Evolutionary conservation across 2,113 vertebrate genomes (phyloP).

Genomic region (Rhinopomastus cyanomelas): DNA sequence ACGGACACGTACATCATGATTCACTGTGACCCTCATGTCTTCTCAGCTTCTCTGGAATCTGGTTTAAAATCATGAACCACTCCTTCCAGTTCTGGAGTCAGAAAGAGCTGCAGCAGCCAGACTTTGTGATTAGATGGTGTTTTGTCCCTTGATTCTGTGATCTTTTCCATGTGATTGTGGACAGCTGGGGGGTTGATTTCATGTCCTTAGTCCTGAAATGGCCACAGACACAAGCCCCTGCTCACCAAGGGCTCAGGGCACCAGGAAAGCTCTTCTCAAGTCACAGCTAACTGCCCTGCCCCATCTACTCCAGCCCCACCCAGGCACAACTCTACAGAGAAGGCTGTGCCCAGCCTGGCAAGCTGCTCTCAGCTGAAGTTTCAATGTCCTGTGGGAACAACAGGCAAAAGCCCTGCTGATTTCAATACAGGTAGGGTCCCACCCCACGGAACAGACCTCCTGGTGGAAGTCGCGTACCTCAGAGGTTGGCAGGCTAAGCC

Average conservation of each 20-base stretch:
- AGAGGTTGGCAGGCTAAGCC: not conserved
- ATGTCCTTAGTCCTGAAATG: not conserved
- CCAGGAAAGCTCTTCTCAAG: not conserved
- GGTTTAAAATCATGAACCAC: not conserved
- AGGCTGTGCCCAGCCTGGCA: not conserved
- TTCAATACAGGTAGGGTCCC: slow-evolving; percentile 50
- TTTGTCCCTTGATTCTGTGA: not conserved
- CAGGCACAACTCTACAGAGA: slow-evolving; percentile 8
- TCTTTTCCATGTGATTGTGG: not conserved
- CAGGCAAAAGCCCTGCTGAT: slow-evolving; percentile 36
- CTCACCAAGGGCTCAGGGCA: not conserved
- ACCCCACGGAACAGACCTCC: not conserved
- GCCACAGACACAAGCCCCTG: not conserved
- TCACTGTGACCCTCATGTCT: not conserved
- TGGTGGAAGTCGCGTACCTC: slow-evolving; percentile 12
- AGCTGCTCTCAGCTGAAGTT: not conserved
- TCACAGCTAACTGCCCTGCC: not conserved
- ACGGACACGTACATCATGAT: not conserved
- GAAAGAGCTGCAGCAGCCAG: not conserved
- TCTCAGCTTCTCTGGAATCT: not conserved
- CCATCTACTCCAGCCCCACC: not conserved
- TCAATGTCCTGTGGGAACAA: slow-evolving; percentile 42
- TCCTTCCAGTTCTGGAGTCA: not conserved
- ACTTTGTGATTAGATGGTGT: not conserved
- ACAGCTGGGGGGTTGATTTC: not conserved